A percentile compares a stretch with the other conserved stretches of the same genome.
phyloP scores from a whole-genome alignment of 2,888 invertebrate genomes.

The Yponomeuta cagnagella region DNA sequence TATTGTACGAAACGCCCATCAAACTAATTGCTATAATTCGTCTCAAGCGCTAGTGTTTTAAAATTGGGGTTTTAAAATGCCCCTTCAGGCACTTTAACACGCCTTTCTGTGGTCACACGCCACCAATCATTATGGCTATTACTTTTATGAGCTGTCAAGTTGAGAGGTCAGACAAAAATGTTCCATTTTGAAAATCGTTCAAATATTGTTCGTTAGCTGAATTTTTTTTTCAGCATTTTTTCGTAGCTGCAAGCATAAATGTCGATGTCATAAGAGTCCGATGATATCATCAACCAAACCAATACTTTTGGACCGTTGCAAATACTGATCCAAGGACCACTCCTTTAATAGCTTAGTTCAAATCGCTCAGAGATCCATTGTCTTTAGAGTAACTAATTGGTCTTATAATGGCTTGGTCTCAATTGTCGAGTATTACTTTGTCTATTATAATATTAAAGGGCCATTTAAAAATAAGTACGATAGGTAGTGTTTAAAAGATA shows the following conservation, averaged over 20 bases:
- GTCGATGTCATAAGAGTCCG: not conserved
- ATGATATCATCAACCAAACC: slow-evolving; percentile 14
- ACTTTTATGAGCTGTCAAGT: slow-evolving; percentile 1
- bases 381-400: slow-evolving; percentile 52
- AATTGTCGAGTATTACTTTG: not conserved
- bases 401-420: slow-evolving; percentile 29
- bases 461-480: not conserved
- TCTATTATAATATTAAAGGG: not conserved
- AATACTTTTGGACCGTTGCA: slow-evolving; percentile 10
- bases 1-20: slow-evolving; percentile 47
- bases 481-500: not conserved
- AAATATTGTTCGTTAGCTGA: too few relatives aligned
- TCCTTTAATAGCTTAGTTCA: slow-evolving; percentile 42
- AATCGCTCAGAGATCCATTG: slow-evolving; percentile 52
- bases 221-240: not conserved
- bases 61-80: slow-evolving; percentile 37
- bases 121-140: not conserved
- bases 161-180: not conserved
- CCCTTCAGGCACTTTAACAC: not conserved
- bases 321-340: slow-evolving; percentile 40
- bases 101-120: not conserved
- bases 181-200: not conserved
- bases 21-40: slow-evolving; percentile 61
- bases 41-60: slow-evolving; percentile 49
- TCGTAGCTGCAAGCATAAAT: not conserved